Base-by-base conservation (phyloP, 2,797 vertebrate genomes). In the Sus cebifrons region DNA sequence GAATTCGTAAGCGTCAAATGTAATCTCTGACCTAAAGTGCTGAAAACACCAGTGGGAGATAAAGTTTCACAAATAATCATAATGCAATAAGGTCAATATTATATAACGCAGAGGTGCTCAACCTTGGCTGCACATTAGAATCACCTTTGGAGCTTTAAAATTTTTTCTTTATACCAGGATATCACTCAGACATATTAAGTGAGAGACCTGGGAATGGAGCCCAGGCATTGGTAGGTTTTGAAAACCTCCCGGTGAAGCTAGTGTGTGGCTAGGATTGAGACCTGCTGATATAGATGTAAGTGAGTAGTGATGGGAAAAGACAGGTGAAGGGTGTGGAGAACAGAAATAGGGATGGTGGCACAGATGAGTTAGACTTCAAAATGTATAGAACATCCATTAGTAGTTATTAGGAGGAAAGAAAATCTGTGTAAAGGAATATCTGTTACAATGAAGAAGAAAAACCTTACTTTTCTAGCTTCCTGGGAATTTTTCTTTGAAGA, bases 21-120 rank as follows among this genome's bases (percentile, higher is more conserved):
- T 5, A 74, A n/a, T 17, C 40, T 82, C 27, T 52, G 70, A 84
- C 17, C 56, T 68, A 49, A 86, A 36, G 29, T 84, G 13, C 58
- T 78, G 56, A 54, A 75, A 88, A 87, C 23, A 32, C 7, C 15
- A 65, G 3, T 58, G 23, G 27, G 29, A 68, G 54, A 81, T 23
- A 40, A 96, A 68, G n/a, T 79, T 74, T 89, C n/a, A 58, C 64
- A 94, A 65, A 60, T 65, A 81, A 54, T 71, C 58, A 85, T 54
- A 86, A 74, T 36, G 23, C 2, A 70, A 2, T 54, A 9, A 75
- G 21, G 96, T 68, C 25, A 49, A 5, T 74, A 52, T n/a, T 36
- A 73, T 7, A 52, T 8, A 83, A 4, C 79, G 9, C 13, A 21
- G 20, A 4, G 17, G 7, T 56, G 91, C 25, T 86, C 32, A 86